Conservation (phyloP, 2,797 vertebrate species). For the Chlorospingus semifuscus region DNA sequence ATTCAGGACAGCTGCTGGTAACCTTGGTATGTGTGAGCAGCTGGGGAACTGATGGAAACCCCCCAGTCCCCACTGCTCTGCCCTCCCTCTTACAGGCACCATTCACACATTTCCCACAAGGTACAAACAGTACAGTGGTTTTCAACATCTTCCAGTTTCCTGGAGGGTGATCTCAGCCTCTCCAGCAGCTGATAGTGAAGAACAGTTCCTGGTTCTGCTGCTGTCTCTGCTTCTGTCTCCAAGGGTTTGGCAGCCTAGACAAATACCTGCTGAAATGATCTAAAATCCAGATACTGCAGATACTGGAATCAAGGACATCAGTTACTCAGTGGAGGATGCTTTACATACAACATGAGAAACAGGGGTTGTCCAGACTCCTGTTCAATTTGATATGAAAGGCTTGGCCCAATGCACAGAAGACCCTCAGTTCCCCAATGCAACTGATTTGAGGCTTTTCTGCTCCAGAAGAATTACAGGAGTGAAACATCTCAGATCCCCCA, state of each 20-base stretch:
- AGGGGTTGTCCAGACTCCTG: not conserved
- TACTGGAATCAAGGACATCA: not conserved
- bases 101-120: not conserved
- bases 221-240: not conserved
- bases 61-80: not conserved
- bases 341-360: not conserved
- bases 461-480: not conserved
- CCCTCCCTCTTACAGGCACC: not conserved
- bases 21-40: not conserved
- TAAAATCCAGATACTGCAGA: not conserved
- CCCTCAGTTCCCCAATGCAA: not conserved
- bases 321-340: not conserved
- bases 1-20: not conserved
- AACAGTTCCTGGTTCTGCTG: not conserved
- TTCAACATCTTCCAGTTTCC: not conserved
- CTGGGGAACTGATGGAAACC: not conserved
- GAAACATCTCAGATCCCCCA: not conserved
- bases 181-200: not conserved
- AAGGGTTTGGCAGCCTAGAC: not conserved
- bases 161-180: not conserved
- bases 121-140: not conserved
- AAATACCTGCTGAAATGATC: not conserved
- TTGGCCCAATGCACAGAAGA: not conserved
- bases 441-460: not conserved
- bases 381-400: not conserved